Evolutionary conservation across 1,140 invertebrate species (phyloP), one percentile per base, ranked within the genome.

Genomic region (Drosophila setifemur): DNA sequence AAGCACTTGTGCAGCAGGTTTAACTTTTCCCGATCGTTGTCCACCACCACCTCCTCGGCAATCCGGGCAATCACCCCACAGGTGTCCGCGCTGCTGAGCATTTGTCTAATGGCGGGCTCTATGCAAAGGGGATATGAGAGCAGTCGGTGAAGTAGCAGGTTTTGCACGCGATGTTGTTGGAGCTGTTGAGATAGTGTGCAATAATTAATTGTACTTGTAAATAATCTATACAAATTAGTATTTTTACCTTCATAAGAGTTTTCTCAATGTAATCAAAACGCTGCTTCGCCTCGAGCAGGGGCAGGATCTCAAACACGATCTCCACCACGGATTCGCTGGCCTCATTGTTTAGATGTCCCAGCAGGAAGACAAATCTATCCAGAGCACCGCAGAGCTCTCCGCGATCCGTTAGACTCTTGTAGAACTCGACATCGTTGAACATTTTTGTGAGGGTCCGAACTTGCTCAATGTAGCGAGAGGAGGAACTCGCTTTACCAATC

Each of bases 261-360:
- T 91, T 91, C 29, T 91, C 76, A 43, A 95, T 89, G 31, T 94
- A 90, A 8, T 74, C 72, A 42, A 91, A 73, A 61, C 93, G 92
- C 25, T 93, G 90, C 1, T 77, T 63, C 14, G 90, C 73, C 37
- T 90, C 71, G 43, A 93, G 76, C 66, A 92, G 91, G 28, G 90
- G 91, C 9, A 94, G 86, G 21, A 94, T 79, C 50, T 91, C 91
- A 74, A 95, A 94, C 53, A 93, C 91, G 11, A 95, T 91, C 72
- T 93, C 91, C 4, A 94, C 85, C 2, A 93, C 68, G 48, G 85
- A 69, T 33, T 92, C 91, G 4, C 83, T 90, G 35, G 90, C 75
- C 9, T 92, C 88, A 6, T 89, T 77, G 21, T 89, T 87, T 6
- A 68, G 5, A 29, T 88, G 77, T 2, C 76, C 74, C 19, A 94